phyloP scores from a whole-genome alignment of 2,113 vertebrate species.

The Clarias magur region DNA sequence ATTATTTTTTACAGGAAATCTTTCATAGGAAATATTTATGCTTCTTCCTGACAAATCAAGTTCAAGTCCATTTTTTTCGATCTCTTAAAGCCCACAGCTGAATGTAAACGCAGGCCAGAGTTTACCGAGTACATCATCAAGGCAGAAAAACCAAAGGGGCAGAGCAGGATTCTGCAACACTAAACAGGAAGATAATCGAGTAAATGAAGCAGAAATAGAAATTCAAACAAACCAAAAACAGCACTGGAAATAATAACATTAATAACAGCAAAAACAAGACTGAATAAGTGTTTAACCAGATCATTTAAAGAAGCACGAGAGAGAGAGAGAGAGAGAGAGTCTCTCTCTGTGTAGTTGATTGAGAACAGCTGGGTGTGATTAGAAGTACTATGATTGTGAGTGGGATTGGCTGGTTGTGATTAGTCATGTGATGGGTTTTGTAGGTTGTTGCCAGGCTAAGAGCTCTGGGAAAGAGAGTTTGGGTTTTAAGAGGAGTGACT shows the following conservation, averaged over 20 bases:
- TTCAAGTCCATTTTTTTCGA: background rate
- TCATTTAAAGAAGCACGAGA: too few relatives aligned
- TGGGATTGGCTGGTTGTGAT: background rate
- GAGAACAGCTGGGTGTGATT: background rate
- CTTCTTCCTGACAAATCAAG: background rate
- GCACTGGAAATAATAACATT: background rate
- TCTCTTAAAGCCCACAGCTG: background rate
- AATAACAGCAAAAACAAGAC: background rate
- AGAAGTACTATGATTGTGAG: background rate
- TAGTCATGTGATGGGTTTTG: background rate
- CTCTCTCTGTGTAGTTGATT: background rate
- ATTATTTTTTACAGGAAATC: background rate
- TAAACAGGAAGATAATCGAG: background rate
- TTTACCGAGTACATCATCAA: background rate
- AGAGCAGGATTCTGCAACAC: background rate
- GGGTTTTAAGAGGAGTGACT: background rate
- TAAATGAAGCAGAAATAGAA: background rate
- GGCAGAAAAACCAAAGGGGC: background rate
- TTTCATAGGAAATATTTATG: background rate
- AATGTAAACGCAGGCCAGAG: background rate
- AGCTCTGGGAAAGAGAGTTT: background rate
- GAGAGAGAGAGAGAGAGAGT: background rate
- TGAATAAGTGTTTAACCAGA: background rate
- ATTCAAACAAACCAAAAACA: background rate
- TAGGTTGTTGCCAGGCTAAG: background rate